These are phyloP conservation scores for Rotaria socialis DNA, from an alignment of 2,888 invertebrate genomes.

Conservation along the genomic window DNA sequence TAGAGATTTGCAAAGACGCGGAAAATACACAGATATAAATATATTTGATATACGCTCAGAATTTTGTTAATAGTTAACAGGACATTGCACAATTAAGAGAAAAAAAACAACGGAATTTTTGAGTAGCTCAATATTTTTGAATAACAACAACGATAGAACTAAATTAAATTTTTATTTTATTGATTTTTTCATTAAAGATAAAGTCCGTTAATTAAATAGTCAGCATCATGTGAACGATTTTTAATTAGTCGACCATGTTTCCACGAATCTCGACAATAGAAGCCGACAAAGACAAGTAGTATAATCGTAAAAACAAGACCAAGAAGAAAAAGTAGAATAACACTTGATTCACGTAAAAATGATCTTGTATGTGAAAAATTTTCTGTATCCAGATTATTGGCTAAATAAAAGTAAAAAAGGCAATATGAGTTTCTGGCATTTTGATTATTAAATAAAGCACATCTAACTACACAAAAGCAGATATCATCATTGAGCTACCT, in stretches of 20 bases:
- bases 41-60: background rate
- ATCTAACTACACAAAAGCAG: no score
- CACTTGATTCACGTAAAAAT: conserved; percentile 22
- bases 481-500: background rate
- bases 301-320: background rate
- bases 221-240: background rate
- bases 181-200: background rate
- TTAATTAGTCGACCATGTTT: background rate
- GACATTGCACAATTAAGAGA: background rate
- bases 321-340: background rate
- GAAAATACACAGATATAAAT: background rate
- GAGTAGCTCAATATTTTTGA: background rate
- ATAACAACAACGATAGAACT: background rate
- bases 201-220: conserved; percentile 24
- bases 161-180: background rate
- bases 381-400: background rate
- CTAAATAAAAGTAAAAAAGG: background rate
- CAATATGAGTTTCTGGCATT: no score
- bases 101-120: background rate
- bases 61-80: background rate
- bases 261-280: conserved; percentile 34
- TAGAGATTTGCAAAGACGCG: background rate
- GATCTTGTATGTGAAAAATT: background rate
- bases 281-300: background rate
- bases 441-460: no score